Base-by-base conservation (phyloP, 1,140 invertebrate genomes). In the Drosophila navojoa region DNA sequence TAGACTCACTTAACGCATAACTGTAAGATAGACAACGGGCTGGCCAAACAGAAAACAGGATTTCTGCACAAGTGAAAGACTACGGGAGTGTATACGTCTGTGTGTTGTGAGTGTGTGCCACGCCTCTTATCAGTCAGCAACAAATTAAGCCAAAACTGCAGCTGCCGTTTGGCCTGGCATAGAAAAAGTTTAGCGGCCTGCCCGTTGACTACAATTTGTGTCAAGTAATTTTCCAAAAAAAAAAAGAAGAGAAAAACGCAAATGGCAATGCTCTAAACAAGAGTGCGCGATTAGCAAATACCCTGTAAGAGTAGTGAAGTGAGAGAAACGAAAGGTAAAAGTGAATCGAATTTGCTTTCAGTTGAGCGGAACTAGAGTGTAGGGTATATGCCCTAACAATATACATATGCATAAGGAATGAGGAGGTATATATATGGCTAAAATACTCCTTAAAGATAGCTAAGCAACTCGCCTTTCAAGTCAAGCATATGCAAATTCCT, bases 1-100 rank as follows among this genome's bases (percentile, higher is more conserved):
- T 70, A 55, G 47, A 66, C 49, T 53, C 82, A 87, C 78, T 72
- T 87, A 89, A 87, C 82, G 82, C 82, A 87, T 87, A 87, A 87
- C 82, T 87, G 82, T 87, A 87, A 87, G 82, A 86, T 82, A 86
- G 82, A 86, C 78, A 55, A 53, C 58, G 50, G 19, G 25, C 35
- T 45, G 76, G 72, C 25, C 19, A 47, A 54, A 59, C 49, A 67
- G 70, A 89, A 87, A 87, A 87, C 84, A 87, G 84, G 84, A 87
- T 87, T 87, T 89, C 42, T 68, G 19, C 57, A 27, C 78, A 81
- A 80, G 77, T 77, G 54, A 63, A 81, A 81, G 62, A 72, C 50
- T 29, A 16, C 10, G 40, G 15, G 57, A 16, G 22, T 29, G 54
- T 11, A 2, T 60, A 19, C 47, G 38, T 59, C 22, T 40, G 45